Evolutionary conservation across 2,797 vertebrate genomes (phyloP), one percentile per base, ranked within the genome.

Genomic region (Propithecus perrieri): DNA sequence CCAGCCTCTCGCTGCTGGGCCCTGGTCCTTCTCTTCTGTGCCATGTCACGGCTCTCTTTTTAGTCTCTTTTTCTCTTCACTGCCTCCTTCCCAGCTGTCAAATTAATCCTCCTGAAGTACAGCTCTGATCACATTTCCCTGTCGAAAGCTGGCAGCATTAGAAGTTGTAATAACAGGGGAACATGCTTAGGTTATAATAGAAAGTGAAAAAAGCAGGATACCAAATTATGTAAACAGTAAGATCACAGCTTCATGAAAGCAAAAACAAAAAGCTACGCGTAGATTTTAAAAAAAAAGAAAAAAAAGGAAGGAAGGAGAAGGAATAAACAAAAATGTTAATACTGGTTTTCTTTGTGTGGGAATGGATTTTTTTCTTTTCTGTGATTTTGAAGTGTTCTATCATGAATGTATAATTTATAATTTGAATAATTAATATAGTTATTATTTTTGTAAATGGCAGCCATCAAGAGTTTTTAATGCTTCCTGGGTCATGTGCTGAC

Each of bases 381-480:
- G 1, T 67, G 79, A 89, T 69, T 91, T 93, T 71, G 83, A 87
- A 63, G n/a, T 91, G 43, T 96, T 96, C 48, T 91, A 33, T 81
- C 67, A 95, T 26, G 48, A 89, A 88, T 1, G 28, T 18, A 14
- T 35, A 74, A 79, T 80, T 91, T 94, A 79, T 50, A 67, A 48
- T 67, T 71, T 83, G 48, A 69, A 80, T 72, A 84, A 20, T 88
- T 28, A 55, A 48, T 41, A 12, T 2, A 28, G 9, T 43, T 89
- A 93, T 69, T 43, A 43, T 43, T 43, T 92, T 88, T 48, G 74
- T 35, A 91, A 94, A 87, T 46, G 33, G 33, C 18, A 86, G 33
- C n/a, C 69, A 22, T 63, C 69, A 67, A 17, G 74, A 59, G 20
- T 43, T 38, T 69, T 53, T 53, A 65, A 0, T n/a, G 33, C 33